Percentiles rank a stretch among this genome's conserved stretches.
Evolutionary conservation across 1,140 invertebrate genomes (phyloP).

Genomic region (Diabrotica undecimpunctata): DNA sequence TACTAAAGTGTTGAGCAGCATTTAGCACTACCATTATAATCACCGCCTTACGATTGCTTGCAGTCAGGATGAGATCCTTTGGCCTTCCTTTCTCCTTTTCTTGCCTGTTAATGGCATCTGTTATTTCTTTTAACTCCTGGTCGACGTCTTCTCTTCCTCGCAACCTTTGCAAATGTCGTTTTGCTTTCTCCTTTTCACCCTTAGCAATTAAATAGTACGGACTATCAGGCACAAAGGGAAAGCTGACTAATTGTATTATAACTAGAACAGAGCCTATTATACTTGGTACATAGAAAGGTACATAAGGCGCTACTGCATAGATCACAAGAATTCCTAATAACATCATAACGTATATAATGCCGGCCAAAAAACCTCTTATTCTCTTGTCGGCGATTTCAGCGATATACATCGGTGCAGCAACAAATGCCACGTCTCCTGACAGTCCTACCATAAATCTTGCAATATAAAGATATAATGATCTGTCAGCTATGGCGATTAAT

Average conservation of each 20-base stretch:
- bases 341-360: slow-evolving; percentile 40
- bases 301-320: slow-evolving; percentile 33
- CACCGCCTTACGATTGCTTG: slow-evolving; percentile 36
- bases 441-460: slow-evolving; percentile 47
- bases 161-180: slow-evolving; percentile 51
- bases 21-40: slow-evolving; percentile 49
- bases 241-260: slow-evolving; percentile 23
- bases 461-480: slow-evolving; percentile 49
- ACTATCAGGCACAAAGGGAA: slow-evolving; percentile 34
- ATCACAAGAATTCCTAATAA: slow-evolving; percentile 37
- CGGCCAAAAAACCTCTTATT: slow-evolving; percentile 38
- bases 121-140: slow-evolving; percentile 49
- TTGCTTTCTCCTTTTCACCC: slow-evolving; percentile 48
- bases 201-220: slow-evolving; percentile 30
- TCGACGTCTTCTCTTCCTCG: slow-evolving; percentile 49
- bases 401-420: slow-evolving; percentile 43
- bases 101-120: slow-evolving; percentile 33
- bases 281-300: slow-evolving; percentile 29
- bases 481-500: slow-evolving; percentile 51
- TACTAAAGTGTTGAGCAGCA: slow-evolving; percentile 52
- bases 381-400: slow-evolving; percentile 42
- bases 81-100: slow-evolving; percentile 31
- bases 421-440: slow-evolving; percentile 39
- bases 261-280: slow-evolving; percentile 34
- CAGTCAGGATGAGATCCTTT: slow-evolving; percentile 32